Base-by-base conservation (phyloP, 2,113 vertebrate genomes). In the Hippocampus abdominalis region DNA sequence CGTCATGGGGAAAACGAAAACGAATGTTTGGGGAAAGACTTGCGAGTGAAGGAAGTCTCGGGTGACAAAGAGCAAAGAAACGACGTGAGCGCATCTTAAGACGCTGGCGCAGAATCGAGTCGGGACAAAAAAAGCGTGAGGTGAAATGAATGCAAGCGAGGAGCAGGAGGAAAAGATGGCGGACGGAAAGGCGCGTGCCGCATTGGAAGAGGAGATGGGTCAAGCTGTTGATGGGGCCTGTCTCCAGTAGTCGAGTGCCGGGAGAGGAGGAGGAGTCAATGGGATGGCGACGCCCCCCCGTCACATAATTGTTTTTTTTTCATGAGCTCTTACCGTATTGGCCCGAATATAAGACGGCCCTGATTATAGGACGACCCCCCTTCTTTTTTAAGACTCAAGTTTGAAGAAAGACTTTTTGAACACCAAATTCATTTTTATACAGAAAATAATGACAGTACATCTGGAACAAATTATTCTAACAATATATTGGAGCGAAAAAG, bases 211-310 rank as follows among this genome's bases (percentile, higher is more conserved):
- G n/a, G 46, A 40, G 9, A 51, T 75, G 54, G 54, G 23, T 62
- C 66, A 39, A 51, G 64, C 51, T 60, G 72, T 77, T 66, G 68
- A 82, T 71, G 83, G 83, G 81, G 70, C 79, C 73, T 73, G 29
- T 81, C 69, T 81, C 76, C 74, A 82, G 68, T 60, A 59, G 77
- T 71, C 29, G 80, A n/a, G 39, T 72, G 83, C 82, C 78, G 12
- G 16, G n/a, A 81, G 64, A 76, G 69, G 76, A 89, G 87, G 90
- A 88, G 90, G 85, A 85, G 81, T 81, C 88, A 83, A 88, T 90
- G 91, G 89, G 90, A 89, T 84, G 67, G 25, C 77, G 61, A 63
- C 48, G 76, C 49, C 75, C 72, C 49, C 75, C 72, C 27, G 64
- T 78, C 64, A 79, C 72, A 74, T 53, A 23, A 64, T 61, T 66